These are phyloP conservation scores for Galeopterus variegatus DNA, from an alignment of 2,113 vertebrate species.

Conservation along the genomic window DNA sequence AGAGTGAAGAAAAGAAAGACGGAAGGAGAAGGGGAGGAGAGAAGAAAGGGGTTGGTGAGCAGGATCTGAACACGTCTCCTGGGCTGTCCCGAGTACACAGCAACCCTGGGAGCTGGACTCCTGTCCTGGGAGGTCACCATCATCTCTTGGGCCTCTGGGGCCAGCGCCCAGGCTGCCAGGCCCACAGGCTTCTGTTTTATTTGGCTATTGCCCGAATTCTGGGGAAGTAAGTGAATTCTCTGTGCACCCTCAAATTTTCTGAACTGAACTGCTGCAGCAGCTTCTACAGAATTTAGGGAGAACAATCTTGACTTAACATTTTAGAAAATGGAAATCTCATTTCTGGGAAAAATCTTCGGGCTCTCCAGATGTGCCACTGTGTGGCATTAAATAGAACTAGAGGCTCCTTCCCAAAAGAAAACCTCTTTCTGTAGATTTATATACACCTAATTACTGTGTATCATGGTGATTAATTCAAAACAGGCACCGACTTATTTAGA, in stretches of 20 bases:
- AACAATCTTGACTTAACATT: neutral
- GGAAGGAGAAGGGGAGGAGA: neutral
- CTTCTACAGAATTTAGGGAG: neutral
- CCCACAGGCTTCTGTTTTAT: neutral
- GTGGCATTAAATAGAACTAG: neutral
- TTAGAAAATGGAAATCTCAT: neutral
- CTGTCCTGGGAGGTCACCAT: neutral
- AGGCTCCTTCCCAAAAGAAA: neutral
- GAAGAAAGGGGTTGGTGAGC: neutral
- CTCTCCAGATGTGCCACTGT: neutral
- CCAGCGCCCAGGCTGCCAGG: neutral
- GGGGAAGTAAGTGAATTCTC: conserved; percentile 14
- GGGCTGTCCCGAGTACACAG: neutral
- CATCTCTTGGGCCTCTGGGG: neutral
- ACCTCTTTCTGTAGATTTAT: neutral
- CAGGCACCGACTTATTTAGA: conserved; percentile 78
- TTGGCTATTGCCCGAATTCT: conserved; percentile 4
- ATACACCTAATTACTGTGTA: neutral
- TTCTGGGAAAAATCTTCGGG: neutral
- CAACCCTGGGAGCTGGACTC: neutral
- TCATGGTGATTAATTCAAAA: conserved; percentile 83
- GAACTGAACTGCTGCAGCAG: neutral
- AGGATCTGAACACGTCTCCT: neutral
- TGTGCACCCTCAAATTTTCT: neutral
- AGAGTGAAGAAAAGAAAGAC: rapidly evolving